Evolutionary conservation across 2,888 invertebrate species (phyloP).

Genomic region (Aporophyla lueneburgensis): DNA sequence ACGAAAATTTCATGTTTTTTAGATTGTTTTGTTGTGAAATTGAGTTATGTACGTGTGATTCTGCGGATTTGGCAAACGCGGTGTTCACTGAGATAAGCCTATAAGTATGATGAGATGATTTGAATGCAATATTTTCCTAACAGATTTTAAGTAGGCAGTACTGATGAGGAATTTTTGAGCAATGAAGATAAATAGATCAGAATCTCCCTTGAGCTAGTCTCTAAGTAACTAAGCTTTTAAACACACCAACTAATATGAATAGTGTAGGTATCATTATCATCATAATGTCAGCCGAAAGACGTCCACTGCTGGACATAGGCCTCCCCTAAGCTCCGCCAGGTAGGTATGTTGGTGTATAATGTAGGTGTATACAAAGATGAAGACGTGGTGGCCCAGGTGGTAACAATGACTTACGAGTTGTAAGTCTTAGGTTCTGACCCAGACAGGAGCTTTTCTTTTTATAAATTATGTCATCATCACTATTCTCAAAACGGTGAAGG

Average conservation of each 20-base stretch:
- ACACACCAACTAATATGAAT: neutral
- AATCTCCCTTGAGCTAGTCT: neutral
- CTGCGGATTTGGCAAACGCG: slow-evolving; percentile 25
- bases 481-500: too few relatives aligned
- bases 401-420: too few relatives aligned
- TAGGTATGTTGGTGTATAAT: too few relatives aligned
- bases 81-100: neutral
- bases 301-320: too few relatives aligned
- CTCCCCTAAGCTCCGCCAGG: too few relatives aligned
- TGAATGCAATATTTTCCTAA: neutral
- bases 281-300: too few relatives aligned
- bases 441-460: too few relatives aligned
- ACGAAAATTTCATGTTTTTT: slow-evolving; percentile 45
- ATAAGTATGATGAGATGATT: neutral
- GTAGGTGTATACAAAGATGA: neutral
- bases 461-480: too few relatives aligned
- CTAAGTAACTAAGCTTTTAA: neutral
- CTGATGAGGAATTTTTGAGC: too few relatives aligned
- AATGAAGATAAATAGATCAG: neutral
- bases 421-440: too few relatives aligned
- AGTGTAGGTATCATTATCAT: neutral
- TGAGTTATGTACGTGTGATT: slow-evolving; percentile 24
- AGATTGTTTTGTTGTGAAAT: slow-evolving; percentile 39
- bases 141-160: too few relatives aligned
- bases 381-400: too few relatives aligned